phyloP scores from a whole-genome alignment of 2,113 vertebrate genomes.

The Pseudopodoces humilis region DNA sequence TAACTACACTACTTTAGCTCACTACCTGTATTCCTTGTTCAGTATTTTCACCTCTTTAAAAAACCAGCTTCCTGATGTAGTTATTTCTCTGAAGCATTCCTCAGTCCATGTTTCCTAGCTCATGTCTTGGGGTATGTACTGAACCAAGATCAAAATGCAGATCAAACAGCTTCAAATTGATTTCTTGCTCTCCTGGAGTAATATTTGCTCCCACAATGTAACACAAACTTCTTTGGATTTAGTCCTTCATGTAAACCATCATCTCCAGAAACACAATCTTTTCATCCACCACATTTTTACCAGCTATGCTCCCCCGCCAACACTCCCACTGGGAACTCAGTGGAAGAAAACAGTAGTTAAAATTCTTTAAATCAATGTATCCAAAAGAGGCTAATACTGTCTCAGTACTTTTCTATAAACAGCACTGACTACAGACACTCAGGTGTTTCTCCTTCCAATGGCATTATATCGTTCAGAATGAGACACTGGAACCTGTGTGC shows the following conservation, averaged over 20 bases:
- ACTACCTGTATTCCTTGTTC: neutral
- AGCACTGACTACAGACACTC: neutral
- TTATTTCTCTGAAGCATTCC: neutral
- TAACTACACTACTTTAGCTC: neutral
- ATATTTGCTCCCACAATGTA: neutral
- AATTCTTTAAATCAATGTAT: neutral
- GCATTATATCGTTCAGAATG: neutral
- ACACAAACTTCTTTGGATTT: neutral
- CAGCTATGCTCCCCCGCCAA: neutral
- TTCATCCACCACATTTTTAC: neutral
- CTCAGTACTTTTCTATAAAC: neutral
- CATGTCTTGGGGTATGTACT: neutral
- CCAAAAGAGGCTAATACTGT: neutral
- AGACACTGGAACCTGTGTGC: neutral
- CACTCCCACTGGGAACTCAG: neutral
- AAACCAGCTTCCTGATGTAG: neutral
- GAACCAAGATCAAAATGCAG: neutral
- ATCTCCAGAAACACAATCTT: neutral
- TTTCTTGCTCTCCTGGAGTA: neutral
- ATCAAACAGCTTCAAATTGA: neutral
- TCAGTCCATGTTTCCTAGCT: neutral
- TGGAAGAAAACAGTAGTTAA: neutral
- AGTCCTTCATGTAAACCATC: neutral
- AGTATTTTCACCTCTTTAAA: neutral
- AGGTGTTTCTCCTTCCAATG: accelerated